A percentile compares a stretch with the other conserved stretches of the same genome.
Evolutionary conservation across 2,888 invertebrate species (phyloP).

Genomic region (Cactoblastis cactorum): DNA sequence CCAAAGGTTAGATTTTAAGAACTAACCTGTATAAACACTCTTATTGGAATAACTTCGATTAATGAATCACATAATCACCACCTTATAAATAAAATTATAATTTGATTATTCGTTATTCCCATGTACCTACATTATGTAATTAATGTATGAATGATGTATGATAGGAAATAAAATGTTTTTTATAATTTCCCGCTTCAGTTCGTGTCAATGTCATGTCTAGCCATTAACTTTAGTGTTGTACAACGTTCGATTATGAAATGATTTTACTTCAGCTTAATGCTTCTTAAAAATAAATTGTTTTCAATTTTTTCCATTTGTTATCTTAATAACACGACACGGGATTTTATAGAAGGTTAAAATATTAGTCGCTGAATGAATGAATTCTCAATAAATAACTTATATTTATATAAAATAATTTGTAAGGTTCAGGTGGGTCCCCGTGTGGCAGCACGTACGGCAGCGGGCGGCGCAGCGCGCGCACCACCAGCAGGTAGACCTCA

Average conservation of each 20-base stretch:
- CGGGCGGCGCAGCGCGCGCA: slow-evolving; percentile 69
- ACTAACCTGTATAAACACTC: background rate
- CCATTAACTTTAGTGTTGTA: background rate
- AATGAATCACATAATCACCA: too few relatives aligned
- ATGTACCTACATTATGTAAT: too few relatives aligned
- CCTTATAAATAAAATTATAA: too few relatives aligned
- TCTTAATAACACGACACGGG: too few relatives aligned
- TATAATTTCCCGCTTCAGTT: background rate
- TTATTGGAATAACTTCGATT: too few relatives aligned
- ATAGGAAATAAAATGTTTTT: background rate
- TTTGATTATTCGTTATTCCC: too few relatives aligned
- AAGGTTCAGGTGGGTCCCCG: slow-evolving; percentile 68
- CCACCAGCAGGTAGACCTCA: slow-evolving; percentile 80
- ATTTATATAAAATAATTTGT: background rate
- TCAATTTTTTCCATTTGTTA: too few relatives aligned
- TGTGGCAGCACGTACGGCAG: slow-evolving; percentile 70
- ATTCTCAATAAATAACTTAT: too few relatives aligned
- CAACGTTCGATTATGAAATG: background rate
- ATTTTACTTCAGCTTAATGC: background rate
- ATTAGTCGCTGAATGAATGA: too few relatives aligned
- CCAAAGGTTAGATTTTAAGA: slow-evolving; percentile 51
- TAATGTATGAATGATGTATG: too few relatives aligned
- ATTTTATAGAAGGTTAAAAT: too few relatives aligned
- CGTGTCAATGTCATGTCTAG: background rate
- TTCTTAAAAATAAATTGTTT: background rate